Evolutionary conservation across 2,888 invertebrate genomes (phyloP).

Genomic region (Rhagonycha lutea): DNA sequence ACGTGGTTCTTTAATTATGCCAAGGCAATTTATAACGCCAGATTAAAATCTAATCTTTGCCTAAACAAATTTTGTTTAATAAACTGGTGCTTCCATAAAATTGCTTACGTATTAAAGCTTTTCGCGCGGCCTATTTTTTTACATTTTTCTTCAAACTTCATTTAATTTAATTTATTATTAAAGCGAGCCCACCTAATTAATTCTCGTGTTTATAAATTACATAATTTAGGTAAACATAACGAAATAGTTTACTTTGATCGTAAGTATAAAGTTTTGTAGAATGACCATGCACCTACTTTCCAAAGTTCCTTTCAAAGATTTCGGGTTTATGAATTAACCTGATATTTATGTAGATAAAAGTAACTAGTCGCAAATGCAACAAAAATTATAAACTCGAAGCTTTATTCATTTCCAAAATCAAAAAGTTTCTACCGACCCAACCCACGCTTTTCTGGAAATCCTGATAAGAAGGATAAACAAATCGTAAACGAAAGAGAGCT

Average conservation of each 20-base stretch:
- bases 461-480: too few species aligned
- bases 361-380: too few species aligned
- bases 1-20: conserved; percentile 18
- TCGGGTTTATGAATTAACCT: background rate
- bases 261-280: background rate
- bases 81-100: conserved; percentile 18
- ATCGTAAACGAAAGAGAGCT: too few species aligned
- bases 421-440: background rate
- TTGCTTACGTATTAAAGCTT: conserved; percentile 14
- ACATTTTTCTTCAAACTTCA: conserved; percentile 13
- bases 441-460: too few species aligned
- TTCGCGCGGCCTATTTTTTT: conserved; percentile 17
- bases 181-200: background rate
- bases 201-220: background rate
- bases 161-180: conserved; percentile 18
- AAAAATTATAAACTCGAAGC: too few species aligned
- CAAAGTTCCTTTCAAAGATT: background rate
- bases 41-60: conserved; percentile 20
- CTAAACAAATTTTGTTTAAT: conserved; percentile 18
- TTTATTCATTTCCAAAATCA: background rate
- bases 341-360: background rate
- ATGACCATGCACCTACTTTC: background rate
- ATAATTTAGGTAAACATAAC: background rate
- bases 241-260: background rate
- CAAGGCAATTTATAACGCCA: conserved; percentile 13